These are phyloP conservation scores for Condylostylus longicornis DNA, from an alignment of 1,140 invertebrate species.

Conservation along the genomic window DNA sequence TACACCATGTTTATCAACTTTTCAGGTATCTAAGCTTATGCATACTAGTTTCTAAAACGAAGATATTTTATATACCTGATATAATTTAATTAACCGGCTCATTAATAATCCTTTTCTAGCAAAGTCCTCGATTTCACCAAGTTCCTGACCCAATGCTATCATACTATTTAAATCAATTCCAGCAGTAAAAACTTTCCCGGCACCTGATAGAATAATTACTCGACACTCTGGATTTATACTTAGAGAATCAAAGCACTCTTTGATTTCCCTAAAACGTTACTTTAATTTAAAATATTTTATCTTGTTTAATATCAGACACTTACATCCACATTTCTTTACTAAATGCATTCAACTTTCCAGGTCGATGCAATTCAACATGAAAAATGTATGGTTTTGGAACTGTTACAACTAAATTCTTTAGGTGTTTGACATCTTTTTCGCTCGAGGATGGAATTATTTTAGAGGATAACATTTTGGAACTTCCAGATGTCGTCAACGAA, in stretches of 20 bases:
- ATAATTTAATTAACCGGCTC: slow-evolving; percentile 46
- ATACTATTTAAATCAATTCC: slow-evolving; percentile 63
- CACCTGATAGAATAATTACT: slow-evolving; percentile 65
- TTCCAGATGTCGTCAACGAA: no score
- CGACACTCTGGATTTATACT: slow-evolving; percentile 63
- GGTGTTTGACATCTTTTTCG: slow-evolving; percentile 25
- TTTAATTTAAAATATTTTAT: not conserved
- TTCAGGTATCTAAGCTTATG: no score
- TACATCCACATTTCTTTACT: slow-evolving; percentile 71
- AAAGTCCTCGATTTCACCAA: slow-evolving; percentile 56
- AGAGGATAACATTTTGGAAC: slow-evolving; percentile 1
- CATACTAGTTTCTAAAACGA: no score
- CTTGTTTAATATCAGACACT: slow-evolving; percentile 22
- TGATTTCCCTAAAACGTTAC: slow-evolving; percentile 55
- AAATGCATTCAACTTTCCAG: slow-evolving; percentile 73
- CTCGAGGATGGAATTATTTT: not conserved
- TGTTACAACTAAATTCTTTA: slow-evolving; percentile 56
- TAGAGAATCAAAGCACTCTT: slow-evolving; percentile 62
- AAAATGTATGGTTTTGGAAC: slow-evolving; percentile 67
- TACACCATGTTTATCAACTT: no score
- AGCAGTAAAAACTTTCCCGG: slow-evolving; percentile 67
- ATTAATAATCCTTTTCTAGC: slow-evolving; percentile 61
- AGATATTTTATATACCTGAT: no score
- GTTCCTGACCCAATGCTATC: slow-evolving; percentile 38
- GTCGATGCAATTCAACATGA: slow-evolving; percentile 81